phyloP scores from a whole-genome alignment of 1,140 invertebrate species.

The Hyles vespertilio region DNA sequence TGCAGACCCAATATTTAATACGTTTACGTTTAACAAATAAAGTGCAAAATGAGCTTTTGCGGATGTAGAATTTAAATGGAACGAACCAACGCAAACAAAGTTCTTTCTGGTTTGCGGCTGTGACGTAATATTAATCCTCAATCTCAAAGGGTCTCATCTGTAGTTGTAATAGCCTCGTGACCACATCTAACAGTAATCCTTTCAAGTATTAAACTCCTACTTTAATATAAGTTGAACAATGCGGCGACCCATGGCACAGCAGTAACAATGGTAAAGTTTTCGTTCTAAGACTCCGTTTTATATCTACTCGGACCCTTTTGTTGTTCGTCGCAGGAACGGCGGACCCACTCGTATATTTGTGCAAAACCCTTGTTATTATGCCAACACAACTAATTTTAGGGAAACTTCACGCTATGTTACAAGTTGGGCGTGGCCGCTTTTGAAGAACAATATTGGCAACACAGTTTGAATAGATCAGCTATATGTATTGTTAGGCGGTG shows the following conservation, averaged over 20 bases:
- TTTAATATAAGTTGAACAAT: conserved; percentile 63
- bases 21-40: too few species aligned
- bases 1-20: too few species aligned
- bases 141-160: conserved; percentile 14
- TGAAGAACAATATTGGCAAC: too few species aligned
- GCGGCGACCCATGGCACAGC: conserved; percentile 41
- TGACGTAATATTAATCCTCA: conserved; percentile 25
- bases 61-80: too few species aligned
- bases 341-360: conserved; percentile 20
- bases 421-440: too few species aligned
- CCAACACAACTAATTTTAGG: conserved; percentile 36
- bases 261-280: conserved; percentile 56
- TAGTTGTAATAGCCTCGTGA: conserved; percentile 30
- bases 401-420: conserved; percentile 10
- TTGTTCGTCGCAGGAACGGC: conserved; percentile 17
- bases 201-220: conserved; percentile 55
- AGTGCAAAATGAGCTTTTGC: too few species aligned
- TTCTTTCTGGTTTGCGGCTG: conserved; percentile 5
- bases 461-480: too few species aligned
- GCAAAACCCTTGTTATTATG: conserved; percentile 30
- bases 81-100: too few species aligned
- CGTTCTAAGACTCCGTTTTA: conserved; percentile 53
- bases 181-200: conserved; percentile 49
- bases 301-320: conserved; percentile 43
- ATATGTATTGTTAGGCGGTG: too few species aligned